Percentiles rank a stretch among this genome's conserved stretches.
These are phyloP conservation scores for Neoarius graeffei DNA, from an alignment of 2,113 vertebrate genomes.

Conservation along the genomic window DNA sequence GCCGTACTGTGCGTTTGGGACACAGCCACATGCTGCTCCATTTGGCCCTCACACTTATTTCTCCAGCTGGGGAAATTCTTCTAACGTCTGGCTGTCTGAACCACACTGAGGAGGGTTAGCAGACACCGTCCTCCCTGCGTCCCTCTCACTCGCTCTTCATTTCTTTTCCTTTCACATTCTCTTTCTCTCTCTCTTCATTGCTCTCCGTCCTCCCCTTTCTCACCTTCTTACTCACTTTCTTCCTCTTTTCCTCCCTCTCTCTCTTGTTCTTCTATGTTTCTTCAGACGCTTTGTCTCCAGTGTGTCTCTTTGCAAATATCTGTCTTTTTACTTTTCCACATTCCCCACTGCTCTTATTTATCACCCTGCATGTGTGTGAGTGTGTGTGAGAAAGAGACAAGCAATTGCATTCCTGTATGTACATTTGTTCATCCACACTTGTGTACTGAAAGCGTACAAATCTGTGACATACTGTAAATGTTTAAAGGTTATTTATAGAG, in stretches of 20 bases:
- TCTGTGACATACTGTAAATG: background rate
- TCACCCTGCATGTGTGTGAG: slow-evolving; percentile 4
- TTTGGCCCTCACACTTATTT: slow-evolving; percentile 79
- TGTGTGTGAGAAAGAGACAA: background rate
- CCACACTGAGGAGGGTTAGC: slow-evolving; percentile 66
- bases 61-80: slow-evolving; percentile 90
- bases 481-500: background rate
- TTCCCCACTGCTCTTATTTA: slow-evolving; percentile 35
- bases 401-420: background rate
- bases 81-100: slow-evolving; percentile 84
- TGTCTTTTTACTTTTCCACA: slow-evolving; percentile 14
- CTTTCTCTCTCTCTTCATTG: slow-evolving; percentile 33
- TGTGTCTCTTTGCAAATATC: background rate
- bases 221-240: background rate
- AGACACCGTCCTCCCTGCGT: background rate
- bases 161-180: slow-evolving; percentile 12
- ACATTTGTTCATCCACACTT: background rate
- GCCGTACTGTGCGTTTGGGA: background rate
- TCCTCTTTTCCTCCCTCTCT: background rate
- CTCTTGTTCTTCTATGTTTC: background rate
- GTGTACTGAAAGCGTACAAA: background rate
- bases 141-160: slow-evolving; percentile 21
- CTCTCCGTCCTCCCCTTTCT: background rate
- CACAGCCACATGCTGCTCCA: slow-evolving; percentile 39
- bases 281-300: background rate